phyloP scores from a whole-genome alignment of 2,113 vertebrate species.

The Aegypius monachus region DNA sequence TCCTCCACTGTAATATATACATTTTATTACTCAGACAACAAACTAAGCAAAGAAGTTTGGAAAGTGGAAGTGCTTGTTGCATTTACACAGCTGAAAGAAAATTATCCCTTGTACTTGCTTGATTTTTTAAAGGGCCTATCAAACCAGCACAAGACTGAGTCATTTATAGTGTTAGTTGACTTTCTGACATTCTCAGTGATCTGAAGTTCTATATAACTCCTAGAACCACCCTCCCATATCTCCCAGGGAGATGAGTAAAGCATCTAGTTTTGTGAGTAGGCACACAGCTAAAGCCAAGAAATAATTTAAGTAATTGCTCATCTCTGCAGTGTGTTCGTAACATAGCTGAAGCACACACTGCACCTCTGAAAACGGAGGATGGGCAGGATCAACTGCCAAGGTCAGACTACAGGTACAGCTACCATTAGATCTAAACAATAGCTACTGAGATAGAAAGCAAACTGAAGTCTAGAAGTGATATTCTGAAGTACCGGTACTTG shows the following conservation, averaged over 20 bases:
- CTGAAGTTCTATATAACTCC: not conserved
- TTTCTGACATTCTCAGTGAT: not conserved
- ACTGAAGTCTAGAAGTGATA: not conserved
- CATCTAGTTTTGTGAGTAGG: not conserved
- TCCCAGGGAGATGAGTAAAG: constrained; percentile 38
- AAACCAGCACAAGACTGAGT: not conserved
- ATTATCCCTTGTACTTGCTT: not conserved
- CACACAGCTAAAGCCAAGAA: not conserved
- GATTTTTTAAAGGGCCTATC: not conserved
- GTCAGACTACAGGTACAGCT: not conserved
- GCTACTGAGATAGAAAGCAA: not conserved
- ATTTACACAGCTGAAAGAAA: not conserved
- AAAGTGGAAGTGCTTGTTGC: not conserved
- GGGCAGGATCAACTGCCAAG: not conserved
- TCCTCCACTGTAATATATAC: not conserved
- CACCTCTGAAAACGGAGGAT: not conserved
- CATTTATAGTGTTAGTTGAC: not conserved
- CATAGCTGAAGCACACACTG: not conserved
- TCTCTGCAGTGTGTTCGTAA: not conserved
- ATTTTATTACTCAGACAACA: not conserved
- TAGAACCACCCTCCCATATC: not conserved
- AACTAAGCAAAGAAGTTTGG: not conserved
- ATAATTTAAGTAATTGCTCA: constrained; percentile 10
- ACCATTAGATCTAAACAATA: not conserved
- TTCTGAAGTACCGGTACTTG: not conserved